Evolutionary conservation across 2,113 vertebrate genomes (phyloP), one percentile per base, ranked within the genome.

Genomic region (Felis catus): DNA sequence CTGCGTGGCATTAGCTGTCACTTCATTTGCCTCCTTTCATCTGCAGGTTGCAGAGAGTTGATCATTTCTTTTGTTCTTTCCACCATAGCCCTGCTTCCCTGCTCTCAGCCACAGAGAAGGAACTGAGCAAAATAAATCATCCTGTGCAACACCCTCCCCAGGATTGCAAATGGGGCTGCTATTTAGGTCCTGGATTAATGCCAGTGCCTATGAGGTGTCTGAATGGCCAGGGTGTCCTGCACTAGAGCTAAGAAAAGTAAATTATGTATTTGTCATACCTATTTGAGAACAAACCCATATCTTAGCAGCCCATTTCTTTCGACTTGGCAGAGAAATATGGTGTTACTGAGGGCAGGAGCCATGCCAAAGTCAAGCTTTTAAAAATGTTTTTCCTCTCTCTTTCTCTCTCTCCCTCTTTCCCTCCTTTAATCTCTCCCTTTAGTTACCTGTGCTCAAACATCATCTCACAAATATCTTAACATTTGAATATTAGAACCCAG

Each of bases 301-400:
- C 65, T 89, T 61, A 63, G 70, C 76, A 96, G 84, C 63, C 87
- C 68, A 21, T 90, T 95, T 87, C 48, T 95, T 90, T 83, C 5
- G 1, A 68, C 82, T 79, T 95, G 89, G 79, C 61, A 95, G 61
- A 83, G 19, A n/a, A 33, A 58, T 5, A 65, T 29, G 45, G 39
- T 27, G 45, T 41, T 53, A 18, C 51, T 10, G 48, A 65, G 16
- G 66, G 27, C 13, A 48, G 36, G 27, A 45, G 27, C 12, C 12
- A 5, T 63, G 68, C 33, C 45, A 48, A 76, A 90, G 45, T 65
- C 41, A 70, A 45, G 48, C 65, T 76, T 97, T 79, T 18, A 76
- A 73, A 95, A 58, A 45, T 18, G 4, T 23, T 19, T 74, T n/a
- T 45, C 25, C 31, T 79, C 19, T 36, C n/a, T 31, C 45, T 65